Base-by-base conservation (phyloP, 1,140 invertebrate genomes). In the Caenorhabditis elegans region DNA sequence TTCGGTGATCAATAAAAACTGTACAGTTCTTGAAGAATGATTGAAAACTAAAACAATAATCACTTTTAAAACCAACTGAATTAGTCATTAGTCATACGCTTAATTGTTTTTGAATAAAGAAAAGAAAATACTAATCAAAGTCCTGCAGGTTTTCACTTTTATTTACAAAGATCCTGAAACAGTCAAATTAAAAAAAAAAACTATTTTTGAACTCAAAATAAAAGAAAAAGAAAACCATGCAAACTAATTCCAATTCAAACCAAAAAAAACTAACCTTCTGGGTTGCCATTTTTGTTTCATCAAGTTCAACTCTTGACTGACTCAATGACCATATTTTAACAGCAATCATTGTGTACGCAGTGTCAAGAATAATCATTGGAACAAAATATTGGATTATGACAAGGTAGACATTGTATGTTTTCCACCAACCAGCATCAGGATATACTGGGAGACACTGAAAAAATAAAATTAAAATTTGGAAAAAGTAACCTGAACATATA, bases 381-480 rank as follows among this genome's bases (percentile, higher is more conserved):
- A 92, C 83, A n/a, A 91, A 86, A 87, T 92, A 92, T 82, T 92
- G 92, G 4, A 91, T 88, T 0, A 91, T 49, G 43, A 92, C 60
- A 2, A 90, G 5, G 91, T 92, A 15, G 87, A 83, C 13, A 92
- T 83, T 0, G 91, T 92, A 19, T 91, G 80, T 84, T 86, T 89
- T 76, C 90, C 88, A 36, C 92, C 89, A 80, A 89, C 90, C 36
- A 82, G 43, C 11, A 83, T 49, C 22, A 80, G 79, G 48, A 86
- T 80, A 84, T 86, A 78, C 84, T 90, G 88, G 90, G 91, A 92
- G 19, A 86, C 82, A 3, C 51, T 90, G 88, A 82, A 92, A 92
- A n/a, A n/a, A n/a, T n/a, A n/a, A n/a, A n/a, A n/a, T n/a, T n/a
- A n/a, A n/a, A n/a, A n/a, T n/a, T n/a, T n/a, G n/a, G n/a, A n/a